These are phyloP conservation scores for Epiblema foenella DNA, from an alignment of 2,888 invertebrate species.

Conservation along the genomic window DNA sequence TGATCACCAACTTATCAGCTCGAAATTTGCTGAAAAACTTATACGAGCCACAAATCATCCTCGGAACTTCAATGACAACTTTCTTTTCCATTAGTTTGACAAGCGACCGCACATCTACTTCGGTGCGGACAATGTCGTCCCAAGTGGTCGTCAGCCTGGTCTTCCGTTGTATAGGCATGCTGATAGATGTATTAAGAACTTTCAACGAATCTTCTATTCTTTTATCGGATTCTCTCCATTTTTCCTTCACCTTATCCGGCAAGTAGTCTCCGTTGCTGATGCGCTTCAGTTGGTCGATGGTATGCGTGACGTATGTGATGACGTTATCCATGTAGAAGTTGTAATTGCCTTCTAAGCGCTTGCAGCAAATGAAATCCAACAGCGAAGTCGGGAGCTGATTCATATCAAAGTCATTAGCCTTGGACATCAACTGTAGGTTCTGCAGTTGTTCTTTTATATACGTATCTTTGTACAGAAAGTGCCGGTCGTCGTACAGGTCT, in stretches of 20 bases:
- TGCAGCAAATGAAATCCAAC: constrained; percentile 74
- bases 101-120: constrained; percentile 71
- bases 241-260: constrained; percentile 74
- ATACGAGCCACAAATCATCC: constrained; percentile 66
- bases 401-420: constrained; percentile 53
- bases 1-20: constrained; percentile 66
- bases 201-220: constrained; percentile 52
- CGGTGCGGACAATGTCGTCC: constrained; percentile 73
- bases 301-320: constrained; percentile 71
- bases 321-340: constrained; percentile 78
- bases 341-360: constrained; percentile 72
- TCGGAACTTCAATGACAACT: constrained; percentile 72
- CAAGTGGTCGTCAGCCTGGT: constrained; percentile 56
- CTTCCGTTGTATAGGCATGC: constrained; percentile 67
- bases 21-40: constrained; percentile 64
- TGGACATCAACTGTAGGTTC: constrained; percentile 55
- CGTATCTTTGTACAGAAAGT: constrained; percentile 64
- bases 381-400: constrained; percentile 65
- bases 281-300: constrained; percentile 77
- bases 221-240: constrained; percentile 65
- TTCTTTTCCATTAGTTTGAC: constrained; percentile 74
- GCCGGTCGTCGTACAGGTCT: constrained; percentile 55
- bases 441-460: constrained; percentile 66
- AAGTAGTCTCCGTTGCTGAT: constrained; percentile 80
- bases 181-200: constrained; percentile 65